Base-by-base conservation (phyloP, 1,140 invertebrate species). In the Pseudomyrmex gracilis region DNA sequence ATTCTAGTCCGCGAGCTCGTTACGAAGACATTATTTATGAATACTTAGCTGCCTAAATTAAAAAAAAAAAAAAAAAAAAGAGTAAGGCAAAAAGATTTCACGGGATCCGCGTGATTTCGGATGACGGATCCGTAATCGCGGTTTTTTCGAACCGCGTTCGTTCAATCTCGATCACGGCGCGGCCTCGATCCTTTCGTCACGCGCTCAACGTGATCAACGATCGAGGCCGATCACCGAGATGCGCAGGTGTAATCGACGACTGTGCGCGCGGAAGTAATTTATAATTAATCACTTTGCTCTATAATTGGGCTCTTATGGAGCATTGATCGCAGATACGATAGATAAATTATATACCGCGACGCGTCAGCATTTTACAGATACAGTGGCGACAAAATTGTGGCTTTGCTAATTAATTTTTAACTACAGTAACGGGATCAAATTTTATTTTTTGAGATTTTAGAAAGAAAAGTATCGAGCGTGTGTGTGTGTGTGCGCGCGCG, bases 21-120 rank as follows among this genome's bases (percentile, higher is more conserved):
- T 89, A 89, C 76, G 85, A 87, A 89, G 85, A 86, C 87, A 89
- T 76, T 89, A 84, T 89, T 89, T 89, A 89, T 88, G 84, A 74
- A 77, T 88, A 89, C 66, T 85, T 87, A 90, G 88, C 88, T 86
- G 88, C 86, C 88, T 89, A 86, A 89, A 74, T 20, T 77, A 71
- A 82, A 70, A 34, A 20, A 20, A 67, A 73, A 74, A 24, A 0
- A n/a, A 67, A 49, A 9, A 5, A 12, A 68, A 80, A 47, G 47
- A 60, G 67, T 70, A 61, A n/a, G 73, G 22, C n/a, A 60, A 55
- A 51, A 51, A 68, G 55, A 78, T 74, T 60, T 34, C 34, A 34
- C 22, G 70, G 13, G 20, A 68, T 66, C 64, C 68, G 45, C 58
- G 13, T 58, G 45, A 13, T 57, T 47, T 24, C 34, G 34, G 55